Evolutionary conservation across 1,140 invertebrate genomes (phyloP).

Genomic region (Lithobius niger): DNA sequence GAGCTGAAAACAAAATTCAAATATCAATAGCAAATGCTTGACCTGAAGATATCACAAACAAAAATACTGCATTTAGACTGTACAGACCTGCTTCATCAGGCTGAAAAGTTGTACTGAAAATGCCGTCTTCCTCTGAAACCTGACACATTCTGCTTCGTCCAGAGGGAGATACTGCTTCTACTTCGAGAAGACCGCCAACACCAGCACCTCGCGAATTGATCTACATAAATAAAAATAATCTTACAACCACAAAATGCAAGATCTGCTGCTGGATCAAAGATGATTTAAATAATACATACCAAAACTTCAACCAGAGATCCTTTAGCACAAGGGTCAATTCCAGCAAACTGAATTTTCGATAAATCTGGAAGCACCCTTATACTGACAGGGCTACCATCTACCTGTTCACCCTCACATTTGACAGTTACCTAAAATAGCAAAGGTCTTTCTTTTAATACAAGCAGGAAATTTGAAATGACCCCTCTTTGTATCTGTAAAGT

Average conservation of each 20-base stretch:
- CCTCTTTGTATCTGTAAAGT: no score
- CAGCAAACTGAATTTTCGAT: constrained; percentile 63
- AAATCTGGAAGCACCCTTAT: constrained; percentile 74
- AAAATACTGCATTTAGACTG: no score
- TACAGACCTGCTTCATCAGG: constrained; percentile 91
- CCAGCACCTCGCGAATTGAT: constrained; percentile 46
- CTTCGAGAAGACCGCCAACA: constrained; percentile 65
- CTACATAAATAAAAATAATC: constrained; percentile 35
- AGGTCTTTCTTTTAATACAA: not conserved
- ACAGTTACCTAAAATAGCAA: constrained; percentile 25
- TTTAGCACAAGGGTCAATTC: constrained; percentile 85
- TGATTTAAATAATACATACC: constrained; percentile 49
- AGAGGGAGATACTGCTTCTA: constrained; percentile 76
- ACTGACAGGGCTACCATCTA: constrained; percentile 55
- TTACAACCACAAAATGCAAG: no score
- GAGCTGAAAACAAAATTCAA: no score
- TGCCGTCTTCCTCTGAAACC: constrained; percentile 52
- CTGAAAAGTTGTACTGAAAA: constrained; percentile 85
- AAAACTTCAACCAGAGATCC: constrained; percentile 89
- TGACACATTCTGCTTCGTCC: constrained; percentile 59
- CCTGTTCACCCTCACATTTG: constrained; percentile 46
- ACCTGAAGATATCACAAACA: no score
- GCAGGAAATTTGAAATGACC: no score
- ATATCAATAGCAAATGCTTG: no score
- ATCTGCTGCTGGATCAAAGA: not conserved